phyloP scores from a whole-genome alignment of 2,888 invertebrate species.

The Thereva unica region DNA sequence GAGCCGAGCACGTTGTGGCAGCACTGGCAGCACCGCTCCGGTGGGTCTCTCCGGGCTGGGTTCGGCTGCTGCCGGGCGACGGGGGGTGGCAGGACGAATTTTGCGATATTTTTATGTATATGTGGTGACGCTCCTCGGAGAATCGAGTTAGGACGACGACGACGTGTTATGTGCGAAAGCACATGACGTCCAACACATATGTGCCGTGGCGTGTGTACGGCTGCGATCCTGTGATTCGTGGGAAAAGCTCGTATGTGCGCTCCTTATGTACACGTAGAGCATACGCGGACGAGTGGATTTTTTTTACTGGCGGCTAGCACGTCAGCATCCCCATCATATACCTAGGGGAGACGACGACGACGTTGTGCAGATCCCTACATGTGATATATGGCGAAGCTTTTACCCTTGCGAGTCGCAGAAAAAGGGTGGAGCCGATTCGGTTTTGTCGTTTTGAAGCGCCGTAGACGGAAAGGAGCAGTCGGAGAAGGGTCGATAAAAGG shows the following conservation, averaged over 20 bases:
- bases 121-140: slow-evolving; percentile 31
- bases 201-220: slow-evolving; percentile 31
- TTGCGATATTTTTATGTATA: slow-evolving; percentile 36
- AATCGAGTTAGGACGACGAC: neutral
- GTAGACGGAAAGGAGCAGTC: neutral
- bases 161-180: slow-evolving; percentile 23
- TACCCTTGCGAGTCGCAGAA: slow-evolving; percentile 33
- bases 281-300: slow-evolving; percentile 27
- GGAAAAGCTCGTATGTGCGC: slow-evolving; percentile 35
- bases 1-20: slow-evolving; percentile 22
- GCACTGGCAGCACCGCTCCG: slow-evolving; percentile 18
- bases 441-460: slow-evolving; percentile 35
- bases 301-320: slow-evolving; percentile 25
- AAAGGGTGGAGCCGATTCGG: slow-evolving; percentile 40
- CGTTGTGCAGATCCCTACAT: slow-evolving; percentile 16
- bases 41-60: slow-evolving; percentile 1
- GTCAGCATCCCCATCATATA: slow-evolving; percentile 27
- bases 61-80: neutral
- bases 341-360: slow-evolving; percentile 8
- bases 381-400: slow-evolving; percentile 32
- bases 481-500: neutral
- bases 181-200: slow-evolving; percentile 19
- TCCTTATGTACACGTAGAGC: slow-evolving; percentile 37
- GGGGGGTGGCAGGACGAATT: slow-evolving; percentile 17
- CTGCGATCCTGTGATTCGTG: slow-evolving; percentile 40